phyloP scores from a whole-genome alignment of 92 coral and sea anemone species.

The Epizoanthus ramosus region DNA sequence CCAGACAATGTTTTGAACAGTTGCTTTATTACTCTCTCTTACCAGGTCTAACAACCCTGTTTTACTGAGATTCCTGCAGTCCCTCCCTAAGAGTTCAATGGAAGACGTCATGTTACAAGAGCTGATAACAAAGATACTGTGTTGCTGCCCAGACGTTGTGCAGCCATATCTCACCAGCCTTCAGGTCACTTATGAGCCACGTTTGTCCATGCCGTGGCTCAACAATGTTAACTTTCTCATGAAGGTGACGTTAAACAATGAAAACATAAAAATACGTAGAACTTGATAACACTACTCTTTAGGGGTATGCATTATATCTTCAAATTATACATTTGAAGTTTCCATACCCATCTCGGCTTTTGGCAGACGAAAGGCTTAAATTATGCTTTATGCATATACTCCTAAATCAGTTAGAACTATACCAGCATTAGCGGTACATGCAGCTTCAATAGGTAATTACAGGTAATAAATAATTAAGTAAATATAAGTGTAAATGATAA shows the following conservation, averaged over 20 bases:
- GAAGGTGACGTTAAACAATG: constrained; percentile 58
- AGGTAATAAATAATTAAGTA: too few relatives aligned
- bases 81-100: constrained; percentile 60
- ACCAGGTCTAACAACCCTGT: constrained; percentile 93
- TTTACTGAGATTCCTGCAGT: constrained; percentile 80
- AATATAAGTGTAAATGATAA: too few relatives aligned
- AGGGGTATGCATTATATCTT: too few relatives aligned
- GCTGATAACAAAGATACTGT: constrained; percentile 66
- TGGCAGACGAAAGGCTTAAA: too few relatives aligned
- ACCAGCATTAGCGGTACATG: too few relatives aligned
- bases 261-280: too few relatives aligned
- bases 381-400: too few relatives aligned
- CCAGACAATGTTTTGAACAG: neutral
- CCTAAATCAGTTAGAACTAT: too few relatives aligned
- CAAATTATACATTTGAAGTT: too few relatives aligned
- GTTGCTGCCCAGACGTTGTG: constrained; percentile 81
- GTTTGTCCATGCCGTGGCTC: constrained; percentile 86
- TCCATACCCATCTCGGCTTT: too few relatives aligned
- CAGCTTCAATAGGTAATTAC: too few relatives aligned
- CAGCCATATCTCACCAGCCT: constrained; percentile 73
- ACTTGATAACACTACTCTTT: too few relatives aligned
- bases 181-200: constrained; percentile 79
- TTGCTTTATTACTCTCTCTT: neutral
- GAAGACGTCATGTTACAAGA: constrained; percentile 63
- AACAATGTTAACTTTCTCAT: constrained; percentile 68